Percentiles rank a stretch among this genome's conserved stretches.
phyloP scores from a whole-genome alignment of 1,140 invertebrate genomes.

The Orchestia grillus region DNA sequence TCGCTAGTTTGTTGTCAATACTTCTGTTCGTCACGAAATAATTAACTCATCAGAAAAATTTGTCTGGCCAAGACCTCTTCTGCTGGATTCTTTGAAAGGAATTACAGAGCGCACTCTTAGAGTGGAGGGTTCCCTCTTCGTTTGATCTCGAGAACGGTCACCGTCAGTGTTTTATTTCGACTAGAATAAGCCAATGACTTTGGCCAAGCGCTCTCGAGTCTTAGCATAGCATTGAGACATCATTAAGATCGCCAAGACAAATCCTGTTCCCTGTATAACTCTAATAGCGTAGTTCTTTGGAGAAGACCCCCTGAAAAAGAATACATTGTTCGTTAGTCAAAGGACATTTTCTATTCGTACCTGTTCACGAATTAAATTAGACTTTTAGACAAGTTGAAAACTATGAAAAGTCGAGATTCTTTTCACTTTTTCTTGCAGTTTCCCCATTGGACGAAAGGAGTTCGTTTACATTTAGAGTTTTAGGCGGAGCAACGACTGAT shows the following conservation, averaged over 20 bases:
- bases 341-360: constrained; percentile 31
- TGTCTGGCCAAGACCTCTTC: constrained; percentile 3
- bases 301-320: constrained; percentile 9
- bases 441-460: not conserved
- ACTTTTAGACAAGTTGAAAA: constrained; percentile 42
- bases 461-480: constrained; percentile 3
- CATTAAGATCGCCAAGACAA: constrained; percentile 3
- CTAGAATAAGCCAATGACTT: constrained; percentile 14
- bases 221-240: constrained; percentile 49
- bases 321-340: constrained; percentile 39
- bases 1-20: constrained; percentile 35
- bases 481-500: not conserved
- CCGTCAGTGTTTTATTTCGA: constrained; percentile 37
- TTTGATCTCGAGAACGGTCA: constrained; percentile 45
- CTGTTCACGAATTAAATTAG: constrained; percentile 39
- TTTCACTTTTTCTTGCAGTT: constrained; percentile 16
- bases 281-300: constrained; percentile 20
- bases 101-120: constrained; percentile 16
- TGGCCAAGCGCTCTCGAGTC: constrained; percentile 16
- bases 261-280: constrained; percentile 19
- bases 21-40: constrained; percentile 10
- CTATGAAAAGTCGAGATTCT: constrained; percentile 22
- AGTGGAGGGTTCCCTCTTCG: not conserved
- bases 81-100: constrained; percentile 26
- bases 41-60: constrained; percentile 51